Evolutionary conservation across 2,888 invertebrate species (phyloP).

Genomic region (Heliconius erato): DNA sequence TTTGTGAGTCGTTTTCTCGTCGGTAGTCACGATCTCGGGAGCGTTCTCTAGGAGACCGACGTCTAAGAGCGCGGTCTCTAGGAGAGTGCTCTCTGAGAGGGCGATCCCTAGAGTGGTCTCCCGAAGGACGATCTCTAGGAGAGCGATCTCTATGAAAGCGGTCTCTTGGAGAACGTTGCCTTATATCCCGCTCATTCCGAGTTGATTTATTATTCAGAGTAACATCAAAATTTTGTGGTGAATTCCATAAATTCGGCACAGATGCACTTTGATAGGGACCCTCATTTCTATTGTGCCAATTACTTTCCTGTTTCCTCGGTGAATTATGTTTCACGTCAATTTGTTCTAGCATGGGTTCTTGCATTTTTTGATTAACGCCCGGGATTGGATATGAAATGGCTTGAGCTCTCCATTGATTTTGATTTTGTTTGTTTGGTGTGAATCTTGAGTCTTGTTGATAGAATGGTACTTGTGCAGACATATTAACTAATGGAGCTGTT

Average conservation of each 20-base stretch:
- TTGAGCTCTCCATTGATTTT: slow-evolving; percentile 35
- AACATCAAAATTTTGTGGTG: background rate
- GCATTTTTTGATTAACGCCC: background rate
- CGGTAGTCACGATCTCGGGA: background rate
- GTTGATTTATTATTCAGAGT: background rate
- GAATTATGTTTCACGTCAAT: background rate
- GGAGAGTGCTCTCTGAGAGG: background rate
- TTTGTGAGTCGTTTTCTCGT: slow-evolving; percentile 1
- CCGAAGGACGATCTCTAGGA: background rate
- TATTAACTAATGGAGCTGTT: background rate
- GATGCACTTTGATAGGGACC: background rate
- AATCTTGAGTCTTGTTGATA: slow-evolving; percentile 24
- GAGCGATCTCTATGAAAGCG: slow-evolving; percentile 3
- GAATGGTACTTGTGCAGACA: slow-evolving; percentile 24
- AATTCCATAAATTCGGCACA: background rate
- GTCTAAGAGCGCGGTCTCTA: background rate
- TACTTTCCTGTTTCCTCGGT: background rate
- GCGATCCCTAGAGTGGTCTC: background rate
- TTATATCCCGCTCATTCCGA: background rate
- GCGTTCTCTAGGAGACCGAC: background rate
- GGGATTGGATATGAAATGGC: slow-evolving; percentile 12
- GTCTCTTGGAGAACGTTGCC: background rate
- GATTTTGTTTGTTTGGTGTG: background rate
- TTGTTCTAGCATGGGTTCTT: background rate
- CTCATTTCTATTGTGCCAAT: slow-evolving; percentile 13